These are phyloP conservation scores for Dicerorhinus sumatrensis DNA, from an alignment of 2,113 vertebrate species.

Conservation along the genomic window DNA sequence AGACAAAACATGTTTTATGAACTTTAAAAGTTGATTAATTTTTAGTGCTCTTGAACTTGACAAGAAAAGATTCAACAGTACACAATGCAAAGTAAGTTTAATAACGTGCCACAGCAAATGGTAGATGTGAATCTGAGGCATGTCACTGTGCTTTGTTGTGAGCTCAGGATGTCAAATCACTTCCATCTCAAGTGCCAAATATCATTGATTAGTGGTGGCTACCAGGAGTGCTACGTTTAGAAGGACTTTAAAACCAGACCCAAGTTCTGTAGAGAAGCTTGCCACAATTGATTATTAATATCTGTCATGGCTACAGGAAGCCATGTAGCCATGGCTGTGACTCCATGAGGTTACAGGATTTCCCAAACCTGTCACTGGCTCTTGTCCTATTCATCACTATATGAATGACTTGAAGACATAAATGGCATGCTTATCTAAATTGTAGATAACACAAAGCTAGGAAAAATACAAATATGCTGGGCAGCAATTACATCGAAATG, in stretches of 20 bases:
- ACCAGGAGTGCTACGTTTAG: background rate
- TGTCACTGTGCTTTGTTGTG: background rate
- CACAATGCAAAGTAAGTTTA: background rate
- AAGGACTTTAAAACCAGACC: background rate
- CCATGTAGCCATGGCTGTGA: background rate
- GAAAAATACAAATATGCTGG: background rate
- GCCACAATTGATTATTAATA: background rate
- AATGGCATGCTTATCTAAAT: background rate
- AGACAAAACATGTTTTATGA: background rate
- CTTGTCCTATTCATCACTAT: background rate
- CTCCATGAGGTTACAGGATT: background rate
- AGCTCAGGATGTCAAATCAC: background rate
- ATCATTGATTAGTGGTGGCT: background rate
- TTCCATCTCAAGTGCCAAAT: background rate
- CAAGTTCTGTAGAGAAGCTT: background rate
- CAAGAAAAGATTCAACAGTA: background rate
- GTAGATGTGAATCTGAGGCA: background rate
- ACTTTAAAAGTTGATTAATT: background rate
- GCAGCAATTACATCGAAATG: background rate
- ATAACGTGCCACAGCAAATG: background rate
- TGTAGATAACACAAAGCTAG: slow-evolving; percentile 4
- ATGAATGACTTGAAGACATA: background rate
- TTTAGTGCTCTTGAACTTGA: slow-evolving; percentile 29
- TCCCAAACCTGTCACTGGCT: background rate
- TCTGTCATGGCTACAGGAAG: background rate